phyloP scores from a whole-genome alignment of 35 echinoderm and acorn worm species.

The Diadema setosum region DNA sequence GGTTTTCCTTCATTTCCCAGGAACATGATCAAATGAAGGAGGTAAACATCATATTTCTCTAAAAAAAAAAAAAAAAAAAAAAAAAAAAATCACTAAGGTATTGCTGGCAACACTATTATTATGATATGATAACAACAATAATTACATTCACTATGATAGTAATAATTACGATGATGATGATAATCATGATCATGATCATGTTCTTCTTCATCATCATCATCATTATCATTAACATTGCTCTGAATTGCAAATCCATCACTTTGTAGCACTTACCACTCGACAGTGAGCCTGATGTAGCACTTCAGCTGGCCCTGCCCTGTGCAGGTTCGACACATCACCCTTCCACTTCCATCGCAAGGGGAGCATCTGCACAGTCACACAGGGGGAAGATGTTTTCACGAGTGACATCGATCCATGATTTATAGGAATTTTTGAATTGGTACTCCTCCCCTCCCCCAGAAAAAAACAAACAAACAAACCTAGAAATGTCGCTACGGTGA shows the following conservation, averaged over 20 bases:
- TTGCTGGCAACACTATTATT: too few species aligned
- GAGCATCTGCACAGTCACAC: conserved; percentile 26
- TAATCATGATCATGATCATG: neutral
- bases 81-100: too few species aligned
- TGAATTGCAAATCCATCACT: neutral
- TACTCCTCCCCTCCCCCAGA: too few species aligned
- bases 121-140: neutral
- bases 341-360: conserved; percentile 74
- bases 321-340: conserved; percentile 61
- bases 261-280: conserved; percentile 58
- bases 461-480: too few species aligned
- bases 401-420: too few species aligned
- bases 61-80: too few species aligned
- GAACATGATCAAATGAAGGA: too few species aligned
- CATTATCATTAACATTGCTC: neutral
- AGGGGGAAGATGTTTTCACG: neutral
- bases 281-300: conserved; percentile 68
- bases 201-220: neutral
- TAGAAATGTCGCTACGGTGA: too few species aligned
- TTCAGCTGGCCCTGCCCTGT: conserved; percentile 57
- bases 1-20: too few species aligned
- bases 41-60: too few species aligned
- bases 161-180: neutral
- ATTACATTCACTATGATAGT: neutral
- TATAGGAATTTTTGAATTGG: too few species aligned